Evolutionary conservation across 2,797 vertebrate genomes (phyloP).

Genomic region (Morelia viridis): DNA sequence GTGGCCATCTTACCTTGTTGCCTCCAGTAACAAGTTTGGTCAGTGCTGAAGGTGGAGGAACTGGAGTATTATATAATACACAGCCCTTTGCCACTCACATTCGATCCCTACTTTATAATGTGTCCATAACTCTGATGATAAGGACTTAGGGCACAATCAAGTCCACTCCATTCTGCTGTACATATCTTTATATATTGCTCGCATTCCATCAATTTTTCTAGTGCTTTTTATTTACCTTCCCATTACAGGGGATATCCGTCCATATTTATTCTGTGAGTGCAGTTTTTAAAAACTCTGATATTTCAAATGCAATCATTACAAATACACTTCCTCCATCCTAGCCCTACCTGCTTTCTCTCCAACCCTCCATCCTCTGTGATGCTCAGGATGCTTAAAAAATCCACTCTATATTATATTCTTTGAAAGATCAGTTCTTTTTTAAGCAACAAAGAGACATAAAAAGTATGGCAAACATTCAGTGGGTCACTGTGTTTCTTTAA

Average conservation of each 20-base stretch:
- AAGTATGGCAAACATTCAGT: background rate
- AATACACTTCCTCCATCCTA: background rate
- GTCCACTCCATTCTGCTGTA: slow-evolving; percentile 19
- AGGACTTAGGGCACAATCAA: background rate
- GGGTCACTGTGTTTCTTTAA: background rate
- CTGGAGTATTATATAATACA: background rate
- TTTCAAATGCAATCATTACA: background rate
- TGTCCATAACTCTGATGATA: background rate
- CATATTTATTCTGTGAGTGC: slow-evolving; percentile 17
- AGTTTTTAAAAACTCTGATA: slow-evolving; percentile 11
- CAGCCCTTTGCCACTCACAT: slow-evolving; percentile 1
- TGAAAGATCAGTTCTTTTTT: background rate
- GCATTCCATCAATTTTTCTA: slow-evolving; percentile 26
- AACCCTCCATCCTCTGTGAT: background rate
- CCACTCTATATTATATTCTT: background rate
- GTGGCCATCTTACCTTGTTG: background rate
- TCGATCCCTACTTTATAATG: slow-evolving; percentile 4
- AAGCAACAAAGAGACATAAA: background rate
- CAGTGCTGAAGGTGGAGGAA: background rate
- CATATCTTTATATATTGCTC: slow-evolving; percentile 47
- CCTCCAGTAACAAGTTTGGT: slow-evolving; percentile 6
- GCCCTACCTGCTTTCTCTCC: background rate
- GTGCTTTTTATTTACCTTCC: slow-evolving; percentile 30
- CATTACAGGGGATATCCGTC: background rate
- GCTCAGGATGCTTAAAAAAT: slow-evolving; percentile 20